Percentiles rank a stretch among this genome's conserved stretches.
Conservation (phyloP, 92 coral and sea anemone species). For the Virgularia gustaviana region DNA sequence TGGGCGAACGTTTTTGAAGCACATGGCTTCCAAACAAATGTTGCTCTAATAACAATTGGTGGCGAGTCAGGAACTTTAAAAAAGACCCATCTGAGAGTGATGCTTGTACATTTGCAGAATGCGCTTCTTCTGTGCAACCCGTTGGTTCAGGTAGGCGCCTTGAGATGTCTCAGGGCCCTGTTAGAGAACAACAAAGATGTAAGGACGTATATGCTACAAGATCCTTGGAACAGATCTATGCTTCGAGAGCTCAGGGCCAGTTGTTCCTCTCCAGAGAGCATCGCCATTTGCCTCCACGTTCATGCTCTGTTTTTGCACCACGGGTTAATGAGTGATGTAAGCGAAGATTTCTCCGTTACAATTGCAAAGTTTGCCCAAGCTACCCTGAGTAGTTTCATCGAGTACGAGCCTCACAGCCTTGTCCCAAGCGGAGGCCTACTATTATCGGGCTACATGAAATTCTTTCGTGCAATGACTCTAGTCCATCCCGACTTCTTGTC, state of each 20-base stretch:
- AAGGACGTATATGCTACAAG: constrained; percentile 29
- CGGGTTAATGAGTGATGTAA: neutral
- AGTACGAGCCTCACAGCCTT: neutral
- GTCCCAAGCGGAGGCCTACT: neutral
- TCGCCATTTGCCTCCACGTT: constrained; percentile 46
- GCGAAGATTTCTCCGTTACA: neutral
- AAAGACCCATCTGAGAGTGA: constrained; percentile 32
- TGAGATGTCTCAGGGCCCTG: constrained; percentile 67
- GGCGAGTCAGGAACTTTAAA: constrained; percentile 9
- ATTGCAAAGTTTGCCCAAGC: constrained; percentile 36
- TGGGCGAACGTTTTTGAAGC: constrained; percentile 15
- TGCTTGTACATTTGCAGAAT: constrained; percentile 75
- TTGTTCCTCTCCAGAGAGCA: constrained; percentile 17
- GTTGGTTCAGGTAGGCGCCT: constrained; percentile 58
- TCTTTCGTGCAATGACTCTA: constrained; percentile 22
- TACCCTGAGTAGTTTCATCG: constrained; percentile 30
- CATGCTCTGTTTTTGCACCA: constrained; percentile 50
- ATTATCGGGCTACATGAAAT: constrained; percentile 12
- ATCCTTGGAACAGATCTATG: constrained; percentile 67
- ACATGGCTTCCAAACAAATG: neutral
- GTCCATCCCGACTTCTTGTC: constrained; percentile 9
- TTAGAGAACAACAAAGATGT: constrained; percentile 42
- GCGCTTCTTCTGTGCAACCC: constrained; percentile 64
- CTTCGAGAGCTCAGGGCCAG: constrained; percentile 35
- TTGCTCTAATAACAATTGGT: neutral